Percentiles rank a stretch among this genome's conserved stretches.
These are phyloP conservation scores for Danio kyathit DNA, from an alignment of 2,797 vertebrate species.

Conservation along the genomic window DNA sequence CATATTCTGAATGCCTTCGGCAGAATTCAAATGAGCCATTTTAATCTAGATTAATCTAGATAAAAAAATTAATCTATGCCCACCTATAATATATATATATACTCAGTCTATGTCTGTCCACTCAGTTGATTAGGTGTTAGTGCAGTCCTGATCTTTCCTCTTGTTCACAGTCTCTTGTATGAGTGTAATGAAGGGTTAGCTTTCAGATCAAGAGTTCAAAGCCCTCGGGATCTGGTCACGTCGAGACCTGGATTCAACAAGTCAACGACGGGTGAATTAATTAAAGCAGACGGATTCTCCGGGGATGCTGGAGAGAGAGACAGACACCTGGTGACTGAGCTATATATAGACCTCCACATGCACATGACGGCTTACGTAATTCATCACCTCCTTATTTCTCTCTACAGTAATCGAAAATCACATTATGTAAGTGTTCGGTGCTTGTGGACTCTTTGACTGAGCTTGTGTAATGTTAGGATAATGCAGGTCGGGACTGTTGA, in stretches of 20 bases:
- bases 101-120: too few species aligned
- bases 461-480: not conserved
- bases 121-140: too few species aligned
- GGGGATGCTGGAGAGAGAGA: conserved; percentile 64
- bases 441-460: not conserved
- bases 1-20: too few species aligned
- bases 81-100: too few species aligned
- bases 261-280: conserved; percentile 48
- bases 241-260: conserved; percentile 37
- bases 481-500: not conserved
- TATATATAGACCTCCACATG: not conserved
- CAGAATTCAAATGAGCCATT: too few species aligned
- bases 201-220: conserved; percentile 25
- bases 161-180: conserved; percentile 29
- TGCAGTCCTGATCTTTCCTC: too few species aligned
- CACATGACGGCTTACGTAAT: not conserved
- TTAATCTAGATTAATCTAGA: too few species aligned
- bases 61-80: too few species aligned
- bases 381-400: not conserved
- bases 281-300: conserved; percentile 57
- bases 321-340: not conserved
- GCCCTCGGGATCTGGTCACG: conserved; percentile 29
- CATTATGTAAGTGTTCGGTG: conserved; percentile 11
- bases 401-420: conserved; percentile 18
- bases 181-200: conserved; percentile 23